A percentile compares a stretch with the other conserved stretches of the same genome.
Evolutionary conservation across 2,888 invertebrate species (phyloP).

Genomic region (Eupelmus urozonus): DNA sequence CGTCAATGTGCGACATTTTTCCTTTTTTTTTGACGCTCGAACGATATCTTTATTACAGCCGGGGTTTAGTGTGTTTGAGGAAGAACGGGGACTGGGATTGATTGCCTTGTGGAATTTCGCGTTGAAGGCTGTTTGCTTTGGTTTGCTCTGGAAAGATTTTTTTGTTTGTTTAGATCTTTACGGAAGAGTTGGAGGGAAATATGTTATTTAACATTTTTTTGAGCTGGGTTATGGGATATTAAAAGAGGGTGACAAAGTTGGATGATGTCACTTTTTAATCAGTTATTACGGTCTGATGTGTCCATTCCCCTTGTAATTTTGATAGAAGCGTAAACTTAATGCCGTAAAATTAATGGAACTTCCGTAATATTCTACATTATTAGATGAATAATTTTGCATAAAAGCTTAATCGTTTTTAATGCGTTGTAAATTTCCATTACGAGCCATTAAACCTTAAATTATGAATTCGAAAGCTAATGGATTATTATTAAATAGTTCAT

Average conservation of each 20-base stretch:
- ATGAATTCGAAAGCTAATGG: constrained; percentile 45
- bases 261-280: too few species aligned
- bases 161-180: too few species aligned
- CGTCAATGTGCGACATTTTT: constrained; percentile 17
- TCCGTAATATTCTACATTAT: background rate
- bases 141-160: too few species aligned
- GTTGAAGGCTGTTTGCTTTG: background rate
- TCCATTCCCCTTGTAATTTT: too few species aligned
- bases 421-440: constrained; percentile 16
- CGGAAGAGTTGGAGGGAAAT: too few species aligned
- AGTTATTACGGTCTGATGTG: too few species aligned
- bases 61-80: background rate
- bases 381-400: background rate
- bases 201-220: too few species aligned
- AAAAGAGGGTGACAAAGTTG: too few species aligned
- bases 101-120: constrained; percentile 1
- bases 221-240: too few species aligned
- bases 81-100: background rate
- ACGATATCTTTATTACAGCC: constrained; percentile 28
- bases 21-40: background rate
- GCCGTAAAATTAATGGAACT: too few species aligned
- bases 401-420: background rate
- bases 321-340: too few species aligned
- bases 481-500: background rate
- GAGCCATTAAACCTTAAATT: constrained; percentile 8